phyloP scores from a whole-genome alignment of 2,888 invertebrate species.

The Cryptocheilus praepositus region DNA sequence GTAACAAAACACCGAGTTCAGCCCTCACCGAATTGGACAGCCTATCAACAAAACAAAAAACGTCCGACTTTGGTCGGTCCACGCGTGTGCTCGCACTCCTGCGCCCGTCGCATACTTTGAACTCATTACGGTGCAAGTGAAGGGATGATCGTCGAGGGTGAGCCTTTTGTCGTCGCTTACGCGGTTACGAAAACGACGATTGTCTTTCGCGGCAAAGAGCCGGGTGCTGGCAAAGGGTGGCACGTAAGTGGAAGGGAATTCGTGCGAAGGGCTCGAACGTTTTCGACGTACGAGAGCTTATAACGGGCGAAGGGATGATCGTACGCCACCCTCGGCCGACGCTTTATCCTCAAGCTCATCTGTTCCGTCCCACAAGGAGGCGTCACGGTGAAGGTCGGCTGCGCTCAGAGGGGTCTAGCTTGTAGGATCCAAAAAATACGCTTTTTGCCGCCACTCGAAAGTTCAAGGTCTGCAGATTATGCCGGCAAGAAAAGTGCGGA shows the following conservation, averaged over 20 bases:
- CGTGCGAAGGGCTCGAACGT: conserved; percentile 34
- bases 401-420: no score
- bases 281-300: conserved; percentile 16
- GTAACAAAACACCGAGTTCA: conserved; percentile 58
- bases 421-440: no score
- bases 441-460: no score
- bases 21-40: no score
- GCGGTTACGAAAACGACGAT: neutral
- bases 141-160: neutral
- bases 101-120: no score
- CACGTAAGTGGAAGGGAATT: conserved; percentile 15
- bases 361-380: no score
- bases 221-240: neutral
- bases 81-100: no score
- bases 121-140: neutral
- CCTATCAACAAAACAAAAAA: no score
- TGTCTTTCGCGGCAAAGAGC: conserved; percentile 3
- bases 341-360: conserved; percentile 17
- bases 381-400: no score
- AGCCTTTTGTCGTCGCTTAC: neutral
- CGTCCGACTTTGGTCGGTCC: no score
- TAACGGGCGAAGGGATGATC: conserved; percentile 15
- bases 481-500: no score
- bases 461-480: no score
- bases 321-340: conserved; percentile 11